Evolutionary conservation across 2,888 invertebrate species (phyloP).

Genomic region (Perizoma flavofasciatum): DNA sequence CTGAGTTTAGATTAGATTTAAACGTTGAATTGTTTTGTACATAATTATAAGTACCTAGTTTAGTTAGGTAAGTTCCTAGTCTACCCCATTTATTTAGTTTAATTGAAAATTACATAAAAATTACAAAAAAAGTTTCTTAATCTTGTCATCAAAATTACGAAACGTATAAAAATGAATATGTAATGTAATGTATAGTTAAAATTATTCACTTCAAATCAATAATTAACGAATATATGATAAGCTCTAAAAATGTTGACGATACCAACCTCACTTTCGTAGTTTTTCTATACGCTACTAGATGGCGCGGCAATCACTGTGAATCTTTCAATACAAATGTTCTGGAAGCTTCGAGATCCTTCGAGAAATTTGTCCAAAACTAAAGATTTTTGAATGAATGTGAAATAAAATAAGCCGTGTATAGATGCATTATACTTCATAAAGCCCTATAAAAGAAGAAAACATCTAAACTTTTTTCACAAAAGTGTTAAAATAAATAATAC

Average conservation of each 20-base stretch:
- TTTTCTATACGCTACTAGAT: slow-evolving; percentile 46
- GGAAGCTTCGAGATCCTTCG: slow-evolving; percentile 35
- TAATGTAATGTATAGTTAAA: too few relatives aligned
- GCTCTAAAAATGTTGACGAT: slow-evolving; percentile 53
- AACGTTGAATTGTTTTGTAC: too few relatives aligned
- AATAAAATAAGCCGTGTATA: neutral
- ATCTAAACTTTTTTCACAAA: neutral
- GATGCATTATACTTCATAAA: neutral
- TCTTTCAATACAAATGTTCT: slow-evolving; percentile 47
- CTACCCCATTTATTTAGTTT: too few relatives aligned
- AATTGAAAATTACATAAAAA: too few relatives aligned
- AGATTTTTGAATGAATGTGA: slow-evolving; percentile 41
- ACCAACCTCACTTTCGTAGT: slow-evolving; percentile 35
- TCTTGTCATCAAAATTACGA: too few relatives aligned
- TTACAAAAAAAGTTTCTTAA: too few relatives aligned
- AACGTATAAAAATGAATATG: too few relatives aligned
- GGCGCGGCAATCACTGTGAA: slow-evolving; percentile 37
- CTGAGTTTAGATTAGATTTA: too few relatives aligned
- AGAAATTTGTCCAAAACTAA: slow-evolving; percentile 19
- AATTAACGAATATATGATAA: neutral
- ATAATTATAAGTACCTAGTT: too few relatives aligned
- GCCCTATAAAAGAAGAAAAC: neutral
- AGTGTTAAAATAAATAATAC: slow-evolving; percentile 19
- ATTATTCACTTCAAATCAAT: too few relatives aligned
- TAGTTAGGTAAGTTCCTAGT: too few relatives aligned